Evolutionary conservation across 1,140 invertebrate species (phyloP), one percentile per base, ranked within the genome.

Genomic region (Phortica variegata): DNA sequence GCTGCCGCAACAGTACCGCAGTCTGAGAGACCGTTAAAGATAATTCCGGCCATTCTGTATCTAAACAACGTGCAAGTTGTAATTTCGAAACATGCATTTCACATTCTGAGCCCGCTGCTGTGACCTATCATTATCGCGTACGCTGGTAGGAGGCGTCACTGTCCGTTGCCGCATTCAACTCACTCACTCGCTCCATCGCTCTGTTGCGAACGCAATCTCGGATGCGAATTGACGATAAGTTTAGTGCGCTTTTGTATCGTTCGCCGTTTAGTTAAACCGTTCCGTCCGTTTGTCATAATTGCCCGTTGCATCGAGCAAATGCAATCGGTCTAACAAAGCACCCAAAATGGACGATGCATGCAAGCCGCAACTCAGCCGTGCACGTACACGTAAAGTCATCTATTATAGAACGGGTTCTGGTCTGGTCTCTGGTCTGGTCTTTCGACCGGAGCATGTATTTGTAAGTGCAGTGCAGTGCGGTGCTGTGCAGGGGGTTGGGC

Each of bases 211-310:
- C 13, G 18, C 17, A 15, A 32, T 18, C 17, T 19, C 26, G 59
- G 54, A 33, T 39, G 42, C 40, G 41, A 33, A 13, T 43, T 33
- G 51, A 40, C 44, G 59, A 60, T 61, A 47, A 56, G 41, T 58
- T 66, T 54, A 55, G 57, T 58, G 58, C 46, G 56, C 61, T 58
- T 65, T 53, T 66, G 57, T 65, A 53, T 41, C 44, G 49, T 56
- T 52, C 49, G 55, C 60, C 61, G 62, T 58, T 63, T 53, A n/a
- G n/a, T n/a, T 52, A 65, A 57, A 65, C 54, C 46, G 56, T 61
- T 44, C 37, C 55, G 50, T 58, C 56, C 65, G 60, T 61, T 65
- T 62, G 63, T 54, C 39, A 49, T 65, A 65, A 65, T 65, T 65
- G 55, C 58, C 49, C 23, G 58, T 48, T 58, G 56, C 33, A 17